Evolutionary conservation across 2,113 vertebrate genomes (phyloP).

Genomic region (Camelus bactrianus): DNA sequence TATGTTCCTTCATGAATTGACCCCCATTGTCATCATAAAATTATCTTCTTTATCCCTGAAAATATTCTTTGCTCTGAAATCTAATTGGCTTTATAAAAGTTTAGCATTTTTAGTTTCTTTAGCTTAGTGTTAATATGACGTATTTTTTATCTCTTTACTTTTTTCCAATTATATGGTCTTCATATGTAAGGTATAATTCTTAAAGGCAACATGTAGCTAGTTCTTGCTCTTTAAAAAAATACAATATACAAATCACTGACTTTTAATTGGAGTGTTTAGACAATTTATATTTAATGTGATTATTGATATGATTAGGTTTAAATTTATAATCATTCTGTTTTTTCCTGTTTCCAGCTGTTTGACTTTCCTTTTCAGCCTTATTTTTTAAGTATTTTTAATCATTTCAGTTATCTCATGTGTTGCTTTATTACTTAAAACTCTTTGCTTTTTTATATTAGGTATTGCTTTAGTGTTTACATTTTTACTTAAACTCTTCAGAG

Average conservation of each 20-base stretch:
- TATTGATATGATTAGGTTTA: neutral
- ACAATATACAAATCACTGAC: neutral
- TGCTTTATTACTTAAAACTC: neutral
- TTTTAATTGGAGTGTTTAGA: neutral
- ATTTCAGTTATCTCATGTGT: neutral
- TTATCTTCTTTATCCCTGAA: neutral
- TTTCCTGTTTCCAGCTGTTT: neutral
- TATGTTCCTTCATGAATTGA: neutral
- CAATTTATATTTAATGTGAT: too few species aligned
- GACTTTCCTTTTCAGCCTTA: neutral
- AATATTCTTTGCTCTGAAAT: neutral
- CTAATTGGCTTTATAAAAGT: too few species aligned
- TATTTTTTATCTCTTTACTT: neutral
- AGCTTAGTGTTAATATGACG: too few species aligned
- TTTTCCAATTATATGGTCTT: neutral
- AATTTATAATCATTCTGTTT: neutral
- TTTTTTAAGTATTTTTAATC: neutral
- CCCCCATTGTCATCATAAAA: neutral
- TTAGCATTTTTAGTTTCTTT: too few species aligned
- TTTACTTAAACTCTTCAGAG: neutral
- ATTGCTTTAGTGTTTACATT: neutral
- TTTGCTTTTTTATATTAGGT: neutral
- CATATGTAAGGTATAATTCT: neutral
- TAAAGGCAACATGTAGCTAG: neutral
- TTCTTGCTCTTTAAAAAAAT: neutral